Conservation (phyloP, 2,113 vertebrate genomes). For the Zosterops borbonicus region DNA sequence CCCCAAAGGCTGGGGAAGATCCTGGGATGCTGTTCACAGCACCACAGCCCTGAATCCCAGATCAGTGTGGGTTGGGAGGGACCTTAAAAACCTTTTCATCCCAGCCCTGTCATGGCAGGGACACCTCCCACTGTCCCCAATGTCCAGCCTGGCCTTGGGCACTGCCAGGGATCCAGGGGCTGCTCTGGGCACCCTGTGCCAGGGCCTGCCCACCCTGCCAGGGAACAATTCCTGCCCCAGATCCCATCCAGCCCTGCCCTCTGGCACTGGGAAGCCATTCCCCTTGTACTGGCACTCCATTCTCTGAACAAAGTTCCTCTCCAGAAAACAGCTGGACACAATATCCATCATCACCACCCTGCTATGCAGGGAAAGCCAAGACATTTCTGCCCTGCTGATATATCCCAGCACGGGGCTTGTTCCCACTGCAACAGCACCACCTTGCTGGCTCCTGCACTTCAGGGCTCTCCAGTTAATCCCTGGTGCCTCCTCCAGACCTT, state of each 20-base stretch:
- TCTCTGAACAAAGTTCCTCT: background rate
- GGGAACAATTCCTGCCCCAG: background rate
- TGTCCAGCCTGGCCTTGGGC: background rate
- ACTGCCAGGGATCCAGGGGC: background rate
- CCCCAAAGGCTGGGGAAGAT: background rate
- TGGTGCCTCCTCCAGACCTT: background rate
- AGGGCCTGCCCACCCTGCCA: background rate
- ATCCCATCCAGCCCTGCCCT: background rate
- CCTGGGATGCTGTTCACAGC: background rate
- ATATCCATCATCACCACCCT: background rate
- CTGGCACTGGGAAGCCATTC: background rate
- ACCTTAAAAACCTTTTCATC: background rate
- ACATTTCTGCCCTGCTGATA: rapidly evolving
- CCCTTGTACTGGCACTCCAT: rapidly evolving
- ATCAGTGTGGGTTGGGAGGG: background rate
- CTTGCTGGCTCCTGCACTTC: background rate
- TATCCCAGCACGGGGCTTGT: background rate
- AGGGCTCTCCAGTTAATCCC: background rate
- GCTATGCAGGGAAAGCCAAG: background rate
- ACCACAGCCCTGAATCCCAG: background rate
- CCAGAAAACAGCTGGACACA: background rate
- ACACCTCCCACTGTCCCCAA: background rate
- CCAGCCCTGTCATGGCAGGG: background rate
- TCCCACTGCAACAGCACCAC: background rate
- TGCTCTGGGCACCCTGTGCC: too few relatives aligned